Conservation (phyloP, 2,797 vertebrate species). For the Orientallactaga sibirica region DNA sequence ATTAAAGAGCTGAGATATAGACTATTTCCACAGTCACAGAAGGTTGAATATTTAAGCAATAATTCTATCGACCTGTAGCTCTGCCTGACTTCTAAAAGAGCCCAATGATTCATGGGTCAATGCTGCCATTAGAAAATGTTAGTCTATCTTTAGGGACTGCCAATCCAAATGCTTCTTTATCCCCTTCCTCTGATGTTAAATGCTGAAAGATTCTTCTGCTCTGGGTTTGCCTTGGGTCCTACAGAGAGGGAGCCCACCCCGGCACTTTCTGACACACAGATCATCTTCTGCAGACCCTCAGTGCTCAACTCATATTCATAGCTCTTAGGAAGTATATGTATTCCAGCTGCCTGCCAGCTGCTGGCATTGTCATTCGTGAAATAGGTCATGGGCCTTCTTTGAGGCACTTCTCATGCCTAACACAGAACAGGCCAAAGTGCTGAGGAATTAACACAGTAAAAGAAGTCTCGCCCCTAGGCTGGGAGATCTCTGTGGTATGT, state of each 20-base stretch:
- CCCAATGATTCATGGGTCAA: background rate
- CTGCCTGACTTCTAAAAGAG: background rate
- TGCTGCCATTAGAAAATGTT: background rate
- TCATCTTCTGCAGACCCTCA: background rate
- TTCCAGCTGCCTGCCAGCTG: background rate
- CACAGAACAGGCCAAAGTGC: background rate
- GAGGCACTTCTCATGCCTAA: background rate
- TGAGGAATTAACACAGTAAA: background rate
- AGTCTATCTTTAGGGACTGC: background rate
- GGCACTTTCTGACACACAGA: background rate
- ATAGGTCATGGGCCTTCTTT: background rate
- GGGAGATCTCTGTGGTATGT: background rate
- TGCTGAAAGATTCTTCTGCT: background rate
- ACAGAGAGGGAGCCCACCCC: background rate
- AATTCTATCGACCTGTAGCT: background rate
- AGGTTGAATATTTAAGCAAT: background rate
- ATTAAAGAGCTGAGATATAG: background rate
- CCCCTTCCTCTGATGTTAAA: background rate
- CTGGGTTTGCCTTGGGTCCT: background rate
- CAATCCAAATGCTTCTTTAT: background rate
- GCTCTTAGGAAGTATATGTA: background rate
- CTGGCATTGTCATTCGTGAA: background rate
- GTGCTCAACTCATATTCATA: too few species aligned
- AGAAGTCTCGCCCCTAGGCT: background rate
- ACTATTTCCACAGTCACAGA: slow-evolving; percentile 1